These are phyloP conservation scores for Ursus arctos DNA, from an alignment of 2,113 vertebrate species.

Conservation along the genomic window DNA sequence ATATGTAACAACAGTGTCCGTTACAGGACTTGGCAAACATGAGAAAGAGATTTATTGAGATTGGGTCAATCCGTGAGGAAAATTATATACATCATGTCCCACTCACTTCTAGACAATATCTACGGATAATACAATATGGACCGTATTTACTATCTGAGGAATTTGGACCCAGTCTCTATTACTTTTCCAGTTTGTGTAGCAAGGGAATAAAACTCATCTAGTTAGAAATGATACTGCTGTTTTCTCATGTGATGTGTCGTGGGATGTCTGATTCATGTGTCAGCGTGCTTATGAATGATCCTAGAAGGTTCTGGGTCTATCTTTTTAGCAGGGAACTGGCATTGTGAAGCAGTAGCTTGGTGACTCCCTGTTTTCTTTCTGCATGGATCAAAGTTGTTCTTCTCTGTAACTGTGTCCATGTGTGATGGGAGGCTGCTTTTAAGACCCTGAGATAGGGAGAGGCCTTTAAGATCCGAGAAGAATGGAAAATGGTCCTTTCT, in stretches of 20 bases:
- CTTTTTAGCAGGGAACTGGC: background rate
- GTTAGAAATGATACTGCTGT: background rate
- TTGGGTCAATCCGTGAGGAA: background rate
- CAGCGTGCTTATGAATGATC: background rate
- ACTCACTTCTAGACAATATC: background rate
- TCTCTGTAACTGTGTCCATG: background rate
- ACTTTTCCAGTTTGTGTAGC: background rate
- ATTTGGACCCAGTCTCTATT: background rate
- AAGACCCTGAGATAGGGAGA: background rate
- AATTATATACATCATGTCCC: background rate
- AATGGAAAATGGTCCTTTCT: background rate
- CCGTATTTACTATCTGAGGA: background rate
- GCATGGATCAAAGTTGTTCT: background rate
- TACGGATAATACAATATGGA: background rate
- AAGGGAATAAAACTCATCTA: background rate
- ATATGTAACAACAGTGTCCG: background rate
- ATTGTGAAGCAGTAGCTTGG: background rate
- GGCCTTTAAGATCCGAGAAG: background rate
- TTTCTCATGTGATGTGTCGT: background rate
- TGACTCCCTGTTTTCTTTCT: background rate
- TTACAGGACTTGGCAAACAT: background rate
- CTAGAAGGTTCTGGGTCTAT: background rate
- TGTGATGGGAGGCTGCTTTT: background rate
- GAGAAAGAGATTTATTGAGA: background rate
- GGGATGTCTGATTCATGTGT: background rate